Evolutionary conservation across 2,797 vertebrate species (phyloP), one percentile per base, ranked within the genome.

Genomic region (Clarias pachynema): DNA sequence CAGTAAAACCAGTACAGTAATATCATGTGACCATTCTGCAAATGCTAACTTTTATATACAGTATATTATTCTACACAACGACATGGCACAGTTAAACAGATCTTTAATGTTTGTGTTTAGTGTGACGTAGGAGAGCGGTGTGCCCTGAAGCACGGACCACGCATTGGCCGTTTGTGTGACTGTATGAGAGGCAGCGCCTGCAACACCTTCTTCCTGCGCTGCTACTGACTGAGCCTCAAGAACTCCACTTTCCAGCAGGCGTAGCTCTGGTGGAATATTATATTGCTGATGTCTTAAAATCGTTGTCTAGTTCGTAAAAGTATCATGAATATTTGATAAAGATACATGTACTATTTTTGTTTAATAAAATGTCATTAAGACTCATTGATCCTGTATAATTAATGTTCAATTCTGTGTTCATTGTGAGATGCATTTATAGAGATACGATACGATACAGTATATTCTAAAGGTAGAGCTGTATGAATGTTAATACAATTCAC

Each of bases 161-260:
- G 96, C n/a, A 96, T 96, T 14, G 96, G 96, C 2, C 93, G 95
- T 6, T 93, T 96, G 80, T 96, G 96, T 26, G 95, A 96, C 90
- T 96, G 96, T 75, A 94, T 96, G 89, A 91, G 95, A 88, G 96
- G 96, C 83, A 94, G 95, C 0, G 95, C 95, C 22, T 96, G 96
- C 89, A 96, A 96, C 91, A 94, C 94, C 77, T 96, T 96, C 93
- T 95, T 96, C 91, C 91, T 96, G 90, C 94, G 96, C 88, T 96
- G 96, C 92, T 96, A 96, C 93, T 96, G 90, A 95, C 73, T 78
- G 24, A 66, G 29, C 57, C 57, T 69, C 53, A 86, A n/a, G 24
- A 59, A 68, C 82, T 81, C 75, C 59, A 86, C 8, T 72, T 77
- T 68, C 83, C 65, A 81, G 59, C 69, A 85, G 87, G 3, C 80